Conservation (phyloP, 2,113 vertebrate species). For the Mustela lutreola region DNA sequence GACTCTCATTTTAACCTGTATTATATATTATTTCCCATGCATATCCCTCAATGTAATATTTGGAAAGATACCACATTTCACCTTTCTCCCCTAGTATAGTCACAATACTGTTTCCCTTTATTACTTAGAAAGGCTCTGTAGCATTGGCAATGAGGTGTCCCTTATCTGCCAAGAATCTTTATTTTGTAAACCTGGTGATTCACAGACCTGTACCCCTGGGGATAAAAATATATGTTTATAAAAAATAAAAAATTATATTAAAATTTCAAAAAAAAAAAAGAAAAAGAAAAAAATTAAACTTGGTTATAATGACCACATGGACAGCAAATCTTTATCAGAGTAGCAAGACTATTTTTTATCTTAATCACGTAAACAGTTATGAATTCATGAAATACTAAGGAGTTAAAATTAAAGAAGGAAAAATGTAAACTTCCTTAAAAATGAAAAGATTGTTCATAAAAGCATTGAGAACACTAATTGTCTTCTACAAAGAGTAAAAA, state of each 20-base stretch:
- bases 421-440: not conserved
- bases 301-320: not conserved
- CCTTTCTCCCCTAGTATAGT: not conserved
- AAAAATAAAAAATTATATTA: too few species aligned
- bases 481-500: not conserved
- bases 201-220: too few species aligned
- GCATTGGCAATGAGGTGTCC: not conserved
- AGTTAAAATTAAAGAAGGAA: constrained; percentile 23
- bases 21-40: not conserved
- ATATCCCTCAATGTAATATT: not conserved
- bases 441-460: constrained; percentile 1
- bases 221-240: too few species aligned
- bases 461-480: not conserved
- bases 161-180: constrained; percentile 5
- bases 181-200: too few species aligned
- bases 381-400: not conserved
- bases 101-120: not conserved
- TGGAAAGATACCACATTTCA: not conserved
- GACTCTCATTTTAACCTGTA: not conserved
- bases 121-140: not conserved
- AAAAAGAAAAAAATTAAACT: not conserved
- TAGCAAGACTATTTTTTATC: constrained; percentile 8
- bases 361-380: not conserved
- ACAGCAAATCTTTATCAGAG: not conserved
- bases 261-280: too few species aligned